These are phyloP conservation scores for Tringa solitaria DNA, from an alignment of 2,113 vertebrate species.

Conservation along the genomic window DNA sequence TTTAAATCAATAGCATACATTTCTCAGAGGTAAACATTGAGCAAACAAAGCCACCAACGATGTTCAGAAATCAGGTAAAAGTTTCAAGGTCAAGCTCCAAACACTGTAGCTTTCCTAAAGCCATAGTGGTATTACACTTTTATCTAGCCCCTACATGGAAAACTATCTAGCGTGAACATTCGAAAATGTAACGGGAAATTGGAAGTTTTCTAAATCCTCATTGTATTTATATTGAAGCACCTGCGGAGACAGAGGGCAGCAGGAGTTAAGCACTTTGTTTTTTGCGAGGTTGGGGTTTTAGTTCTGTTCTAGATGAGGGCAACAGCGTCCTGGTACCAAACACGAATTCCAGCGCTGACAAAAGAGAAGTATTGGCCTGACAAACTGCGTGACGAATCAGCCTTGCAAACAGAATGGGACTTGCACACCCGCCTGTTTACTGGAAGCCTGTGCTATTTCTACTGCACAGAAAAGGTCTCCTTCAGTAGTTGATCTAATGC, in stretches of 20 bases:
- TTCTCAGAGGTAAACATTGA: constrained; percentile 57
- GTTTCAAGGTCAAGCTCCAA: constrained; percentile 51
- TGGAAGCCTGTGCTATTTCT: constrained; percentile 4
- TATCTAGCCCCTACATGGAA: constrained; percentile 31
- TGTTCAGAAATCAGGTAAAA: constrained; percentile 30
- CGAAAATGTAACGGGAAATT: constrained; percentile 2
- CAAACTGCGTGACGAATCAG: neutral
- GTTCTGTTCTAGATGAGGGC: neutral
- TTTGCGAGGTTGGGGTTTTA: neutral
- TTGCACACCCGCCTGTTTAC: neutral
- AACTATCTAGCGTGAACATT: constrained; percentile 17
- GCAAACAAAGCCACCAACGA: constrained; percentile 54
- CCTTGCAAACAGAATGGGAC: neutral
- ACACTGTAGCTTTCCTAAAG: constrained; percentile 55
- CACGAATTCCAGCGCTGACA: neutral
- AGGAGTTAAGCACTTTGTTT: constrained; percentile 24
- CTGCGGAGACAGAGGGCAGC: neutral
- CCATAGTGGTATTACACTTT: constrained; percentile 7
- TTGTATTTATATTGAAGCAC: neutral
- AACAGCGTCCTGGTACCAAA: neutral
- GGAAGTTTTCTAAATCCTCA: neutral
- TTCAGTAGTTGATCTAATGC: constrained; percentile 15
- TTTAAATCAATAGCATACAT: constrained; percentile 64
- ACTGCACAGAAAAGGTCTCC: neutral
- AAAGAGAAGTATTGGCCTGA: neutral